Percentiles rank a stretch among this genome's conserved stretches.
These are phyloP conservation scores for Machimus rusticus DNA, from an alignment of 2,888 invertebrate genomes.

Conservation along the genomic window DNA sequence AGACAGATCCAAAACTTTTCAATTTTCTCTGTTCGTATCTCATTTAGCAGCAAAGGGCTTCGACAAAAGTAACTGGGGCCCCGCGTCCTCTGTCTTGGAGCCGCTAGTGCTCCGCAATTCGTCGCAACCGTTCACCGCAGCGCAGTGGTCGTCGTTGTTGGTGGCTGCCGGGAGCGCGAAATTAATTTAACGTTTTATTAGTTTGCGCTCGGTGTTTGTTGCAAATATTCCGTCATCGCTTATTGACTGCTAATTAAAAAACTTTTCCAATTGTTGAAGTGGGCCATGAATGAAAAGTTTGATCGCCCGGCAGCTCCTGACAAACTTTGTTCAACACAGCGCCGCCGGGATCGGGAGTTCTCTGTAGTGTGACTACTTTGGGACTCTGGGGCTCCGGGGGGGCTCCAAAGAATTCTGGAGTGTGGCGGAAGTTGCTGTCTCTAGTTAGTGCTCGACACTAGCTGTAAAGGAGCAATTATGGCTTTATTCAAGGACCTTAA, in stretches of 20 bases:
- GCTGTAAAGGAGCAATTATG: slow-evolving; percentile 12
- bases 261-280: slow-evolving; percentile 36
- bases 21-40: background rate
- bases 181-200: slow-evolving; percentile 34
- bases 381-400: background rate
- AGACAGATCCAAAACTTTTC: background rate
- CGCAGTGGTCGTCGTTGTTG: background rate
- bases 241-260: slow-evolving; percentile 37
- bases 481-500: background rate
- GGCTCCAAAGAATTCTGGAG: background rate
- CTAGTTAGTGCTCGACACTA: background rate
- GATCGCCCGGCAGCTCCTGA: background rate
- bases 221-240: slow-evolving; percentile 33
- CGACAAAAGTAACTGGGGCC: background rate
- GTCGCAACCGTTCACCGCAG: background rate
- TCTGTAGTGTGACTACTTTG: background rate
- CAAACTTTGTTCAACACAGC: background rate
- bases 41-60: background rate
- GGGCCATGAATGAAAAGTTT: slow-evolving; percentile 13
- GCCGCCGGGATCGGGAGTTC: background rate
- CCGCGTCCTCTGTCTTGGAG: background rate
- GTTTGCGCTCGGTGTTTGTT: slow-evolving; percentile 10
- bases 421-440: background rate
- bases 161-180: background rate
- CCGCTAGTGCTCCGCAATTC: background rate